Evolutionary conservation across 2,888 invertebrate species (phyloP).

Genomic region (Lithophane socia): DNA sequence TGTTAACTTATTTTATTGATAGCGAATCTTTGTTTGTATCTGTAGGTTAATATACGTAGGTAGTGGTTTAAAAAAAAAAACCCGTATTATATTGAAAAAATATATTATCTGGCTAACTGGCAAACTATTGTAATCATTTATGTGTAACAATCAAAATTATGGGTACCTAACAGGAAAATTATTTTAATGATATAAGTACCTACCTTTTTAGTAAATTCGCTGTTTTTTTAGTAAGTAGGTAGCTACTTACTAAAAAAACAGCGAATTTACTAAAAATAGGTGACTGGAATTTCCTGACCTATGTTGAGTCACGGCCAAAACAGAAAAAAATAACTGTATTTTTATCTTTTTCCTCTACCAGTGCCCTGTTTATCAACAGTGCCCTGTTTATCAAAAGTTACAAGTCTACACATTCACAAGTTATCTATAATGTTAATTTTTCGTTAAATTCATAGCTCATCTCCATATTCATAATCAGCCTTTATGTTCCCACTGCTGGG

Average conservation of each 20-base stretch:
- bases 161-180: background rate
- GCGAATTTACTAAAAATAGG: background rate
- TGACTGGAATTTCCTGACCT: background rate
- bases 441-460: no score
- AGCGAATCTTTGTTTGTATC: background rate
- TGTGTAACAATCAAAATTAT: background rate
- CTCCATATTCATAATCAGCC: no score
- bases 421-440: no score
- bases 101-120: no score
- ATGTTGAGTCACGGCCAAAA: conserved; percentile 7
- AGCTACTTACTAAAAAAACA: background rate
- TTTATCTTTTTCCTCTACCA: conserved; percentile 4
- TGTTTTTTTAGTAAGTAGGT: no score
- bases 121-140: background rate
- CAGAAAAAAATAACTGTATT: conserved; percentile 1
- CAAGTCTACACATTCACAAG: no score
- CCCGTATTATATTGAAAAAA: background rate
- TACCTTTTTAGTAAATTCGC: no score
- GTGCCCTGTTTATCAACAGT: no score
- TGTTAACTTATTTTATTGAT: conserved; percentile 30
- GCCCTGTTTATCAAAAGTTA: no score
- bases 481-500: no score
- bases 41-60: background rate
- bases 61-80: background rate
- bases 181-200: background rate